Evolutionary conservation across 2,888 invertebrate species (phyloP).

Genomic region (Apomyelois bistriatella): DNA sequence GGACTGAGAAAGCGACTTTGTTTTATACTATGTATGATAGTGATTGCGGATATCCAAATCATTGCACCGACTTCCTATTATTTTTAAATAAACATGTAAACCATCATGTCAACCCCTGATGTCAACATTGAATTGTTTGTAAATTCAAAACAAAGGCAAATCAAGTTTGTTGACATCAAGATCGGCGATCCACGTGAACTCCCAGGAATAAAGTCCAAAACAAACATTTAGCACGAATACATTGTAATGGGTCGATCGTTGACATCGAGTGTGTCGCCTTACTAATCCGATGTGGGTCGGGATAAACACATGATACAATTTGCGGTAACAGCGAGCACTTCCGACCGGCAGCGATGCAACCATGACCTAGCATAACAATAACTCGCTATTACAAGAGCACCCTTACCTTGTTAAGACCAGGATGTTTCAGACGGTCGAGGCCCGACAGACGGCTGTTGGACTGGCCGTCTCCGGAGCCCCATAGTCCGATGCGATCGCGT

Average conservation of each 20-base stretch:
- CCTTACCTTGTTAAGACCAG: conserved; percentile 85
- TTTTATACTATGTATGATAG: too few relatives aligned
- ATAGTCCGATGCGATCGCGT: conserved; percentile 82
- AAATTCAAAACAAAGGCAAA: conserved; percentile 13
- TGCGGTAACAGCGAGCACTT: conserved; percentile 36
- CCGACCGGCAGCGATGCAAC: conserved; percentile 42
- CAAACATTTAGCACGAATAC: conserved; percentile 41
- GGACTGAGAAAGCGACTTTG: too few relatives aligned
- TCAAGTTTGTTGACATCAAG: conserved; percentile 46
- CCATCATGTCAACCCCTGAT: neutral
- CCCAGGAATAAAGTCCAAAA: conserved; percentile 44
- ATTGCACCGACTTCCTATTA: neutral
- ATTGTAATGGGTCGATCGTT: conserved; percentile 23
- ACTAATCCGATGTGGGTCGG: conserved; percentile 22
- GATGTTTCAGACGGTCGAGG: conserved; percentile 83
- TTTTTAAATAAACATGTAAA: neutral
- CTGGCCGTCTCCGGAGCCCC: conserved; percentile 80
- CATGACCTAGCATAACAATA: conserved; percentile 54
- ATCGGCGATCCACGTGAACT: conserved; percentile 38
- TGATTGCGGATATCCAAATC: neutral
- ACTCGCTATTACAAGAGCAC: neutral
- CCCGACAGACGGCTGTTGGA: conserved; percentile 80
- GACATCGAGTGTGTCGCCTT: neutral
- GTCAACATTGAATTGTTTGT: neutral
- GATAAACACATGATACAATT: conserved; percentile 28